phyloP scores from a whole-genome alignment of 2,113 vertebrate genomes.

The Oophaga pumilio region DNA sequence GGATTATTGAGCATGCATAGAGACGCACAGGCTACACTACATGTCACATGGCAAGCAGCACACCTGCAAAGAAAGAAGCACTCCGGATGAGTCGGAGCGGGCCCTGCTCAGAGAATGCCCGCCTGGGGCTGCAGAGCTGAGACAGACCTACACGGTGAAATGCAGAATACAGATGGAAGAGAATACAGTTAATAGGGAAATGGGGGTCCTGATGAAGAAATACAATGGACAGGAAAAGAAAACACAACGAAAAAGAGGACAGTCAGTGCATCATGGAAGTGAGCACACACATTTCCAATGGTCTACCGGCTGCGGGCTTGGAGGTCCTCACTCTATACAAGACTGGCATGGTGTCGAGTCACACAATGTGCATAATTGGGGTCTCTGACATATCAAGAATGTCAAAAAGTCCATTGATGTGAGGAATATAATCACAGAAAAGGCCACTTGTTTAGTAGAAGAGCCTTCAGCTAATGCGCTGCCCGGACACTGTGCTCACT shows the following conservation, averaged over 20 bases:
- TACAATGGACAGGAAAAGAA: slow-evolving; percentile 59
- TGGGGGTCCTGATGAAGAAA: slow-evolving; percentile 56
- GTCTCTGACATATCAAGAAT: not conserved
- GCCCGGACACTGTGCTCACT: not conserved
- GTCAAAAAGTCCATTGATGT: too few relatives aligned
- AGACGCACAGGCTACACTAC: slow-evolving; percentile 73
- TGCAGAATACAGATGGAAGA: slow-evolving; percentile 79
- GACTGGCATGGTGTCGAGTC: not conserved
- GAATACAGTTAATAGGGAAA: slow-evolving; percentile 80
- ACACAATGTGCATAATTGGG: not conserved
- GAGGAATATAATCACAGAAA: too few relatives aligned
- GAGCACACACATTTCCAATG: not conserved
- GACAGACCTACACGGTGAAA: slow-evolving; percentile 94
- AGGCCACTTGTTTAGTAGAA: too few relatives aligned
- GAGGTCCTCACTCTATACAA: not conserved
- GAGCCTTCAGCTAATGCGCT: not conserved
- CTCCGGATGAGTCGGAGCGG: slow-evolving; percentile 99
- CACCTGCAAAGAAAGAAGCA: slow-evolving; percentile 99
- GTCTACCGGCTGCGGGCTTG: not conserved
- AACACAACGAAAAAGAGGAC: not conserved
- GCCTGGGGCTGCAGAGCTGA: slow-evolving; percentile 99
- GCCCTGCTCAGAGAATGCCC: slow-evolving; percentile 99
- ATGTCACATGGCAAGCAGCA: slow-evolving; percentile 87
- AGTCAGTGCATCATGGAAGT: not conserved
- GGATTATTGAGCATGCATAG: slow-evolving; percentile 59